These are phyloP conservation scores for Dolichoris vasculosae DNA, from an alignment of 1,140 invertebrate species.

Conservation along the genomic window DNA sequence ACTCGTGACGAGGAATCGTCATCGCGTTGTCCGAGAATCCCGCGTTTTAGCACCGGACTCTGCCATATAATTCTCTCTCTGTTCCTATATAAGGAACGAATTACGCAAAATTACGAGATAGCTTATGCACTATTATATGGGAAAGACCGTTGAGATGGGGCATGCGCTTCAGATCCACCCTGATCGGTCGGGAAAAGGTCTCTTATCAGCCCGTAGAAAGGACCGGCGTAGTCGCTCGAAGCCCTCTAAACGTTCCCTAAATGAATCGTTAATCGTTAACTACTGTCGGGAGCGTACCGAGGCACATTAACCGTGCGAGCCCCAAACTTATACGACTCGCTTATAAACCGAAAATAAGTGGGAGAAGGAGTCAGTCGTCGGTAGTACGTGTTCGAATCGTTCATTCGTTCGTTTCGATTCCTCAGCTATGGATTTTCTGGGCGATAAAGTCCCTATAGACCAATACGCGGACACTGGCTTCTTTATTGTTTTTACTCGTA, in stretches of 20 bases:
- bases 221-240: conserved; percentile 51
- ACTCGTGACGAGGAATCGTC: neutral
- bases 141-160: neutral
- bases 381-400: conserved; percentile 65
- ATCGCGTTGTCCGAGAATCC: neutral
- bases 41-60: conserved; percentile 10
- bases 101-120: conserved; percentile 51
- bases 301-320: conserved; percentile 55
- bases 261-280: conserved; percentile 75
- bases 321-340: conserved; percentile 62
- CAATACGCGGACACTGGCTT: conserved; percentile 35
- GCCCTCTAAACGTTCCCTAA: conserved; percentile 70
- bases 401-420: conserved; percentile 57
- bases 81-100: conserved; percentile 11
- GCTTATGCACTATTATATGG: neutral
- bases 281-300: conserved; percentile 45
- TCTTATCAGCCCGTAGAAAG: conserved; percentile 56
- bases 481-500: conserved; percentile 62
- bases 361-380: conserved; percentile 50
- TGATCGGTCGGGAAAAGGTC: conserved; percentile 36
- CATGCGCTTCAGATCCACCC: neutral
- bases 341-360: conserved; percentile 73
- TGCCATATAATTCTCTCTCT: conserved; percentile 18
- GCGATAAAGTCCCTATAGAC: conserved; percentile 65
- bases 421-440: conserved; percentile 59